Evolutionary conservation across 1,140 invertebrate genomes (phyloP), one percentile per base, ranked within the genome.

Genomic region (Pogonus chalceus): DNA sequence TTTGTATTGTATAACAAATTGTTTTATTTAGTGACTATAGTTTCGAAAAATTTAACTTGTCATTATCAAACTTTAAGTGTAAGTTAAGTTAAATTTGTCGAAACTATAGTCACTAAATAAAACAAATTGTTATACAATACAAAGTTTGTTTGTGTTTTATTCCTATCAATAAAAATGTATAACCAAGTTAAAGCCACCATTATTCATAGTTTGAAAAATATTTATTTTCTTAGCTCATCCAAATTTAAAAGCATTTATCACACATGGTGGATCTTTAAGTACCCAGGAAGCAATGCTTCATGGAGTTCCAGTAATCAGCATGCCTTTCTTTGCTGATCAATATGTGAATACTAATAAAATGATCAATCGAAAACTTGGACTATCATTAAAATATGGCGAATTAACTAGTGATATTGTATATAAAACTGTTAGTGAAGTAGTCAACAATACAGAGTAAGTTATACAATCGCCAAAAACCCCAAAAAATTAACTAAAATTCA

Each of bases 261-360:
- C 59, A 14, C 76, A 78, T 58, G 66, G 70, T 43, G 75, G 77
- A 2, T 59, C 66, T 20, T 61, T 73, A 22, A 71, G 72, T 47
- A 71, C 68, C 10, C 62, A 69, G 24, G 76, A 79, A 66, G 68
- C 72, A 2, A 60, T 73, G 2, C 68, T 66, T 51, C 66, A 70
- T 56, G 73, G 70, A 3, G 68, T 75, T 2, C 76, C 76, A 1
- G 56, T 77, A 3, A 57, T 79, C 21, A 69, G 66, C 1, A 60
- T 78, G 10, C 77, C 76, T 1, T 63, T 79, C 20, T 66, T 69
- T 37, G 60, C 62, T 16, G 76, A 79, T 57, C 69, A 72, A 47
- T 43, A 61, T 18, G 37, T 54, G 16, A 66, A 61, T 20, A 55
- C 58, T 16, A 23, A 55, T 20, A 55, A 58, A 16, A 43, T 59